Conservation (phyloP, 1,140 invertebrate genomes). For the Drosophila cardini region DNA sequence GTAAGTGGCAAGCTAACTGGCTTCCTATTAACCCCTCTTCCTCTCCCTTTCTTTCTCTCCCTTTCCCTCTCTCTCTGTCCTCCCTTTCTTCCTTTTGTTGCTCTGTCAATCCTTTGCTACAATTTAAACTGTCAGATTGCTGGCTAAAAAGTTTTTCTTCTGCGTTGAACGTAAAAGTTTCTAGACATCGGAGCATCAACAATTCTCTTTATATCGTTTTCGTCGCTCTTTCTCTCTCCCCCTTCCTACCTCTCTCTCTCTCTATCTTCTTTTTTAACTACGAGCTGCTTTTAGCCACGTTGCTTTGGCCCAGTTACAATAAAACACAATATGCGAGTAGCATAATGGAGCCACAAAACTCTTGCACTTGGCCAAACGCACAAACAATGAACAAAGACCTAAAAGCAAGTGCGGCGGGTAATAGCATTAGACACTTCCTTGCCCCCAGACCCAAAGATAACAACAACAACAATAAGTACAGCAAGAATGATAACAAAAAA, state of each 20-base stretch:
- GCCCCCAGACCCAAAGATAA: slow-evolving; percentile 36
- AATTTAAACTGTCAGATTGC: slow-evolving; percentile 29
- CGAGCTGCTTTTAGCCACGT: slow-evolving; percentile 12
- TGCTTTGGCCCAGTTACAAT: background rate
- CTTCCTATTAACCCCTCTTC: background rate
- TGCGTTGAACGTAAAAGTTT: slow-evolving; percentile 24
- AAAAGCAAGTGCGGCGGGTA: slow-evolving; percentile 36
- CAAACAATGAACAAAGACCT: slow-evolving; percentile 48
- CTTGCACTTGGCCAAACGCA: slow-evolving; percentile 23
- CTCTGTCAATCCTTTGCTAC: slow-evolving; percentile 4
- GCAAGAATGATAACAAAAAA: slow-evolving; percentile 40
- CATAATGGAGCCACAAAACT: slow-evolving; percentile 23
- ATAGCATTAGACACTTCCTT: slow-evolving; percentile 51
- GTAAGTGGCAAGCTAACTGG: slow-evolving; percentile 84
- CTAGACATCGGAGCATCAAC: slow-evolving; percentile 30
- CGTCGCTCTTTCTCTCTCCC: background rate
- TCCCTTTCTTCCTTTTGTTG: background rate
- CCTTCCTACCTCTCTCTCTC: no score
- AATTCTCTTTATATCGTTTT: slow-evolving; percentile 42
- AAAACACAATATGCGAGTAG: slow-evolving; percentile 6
- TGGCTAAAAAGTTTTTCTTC: slow-evolving; percentile 20
- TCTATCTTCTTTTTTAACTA: no score
- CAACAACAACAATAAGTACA: slow-evolving; percentile 30
- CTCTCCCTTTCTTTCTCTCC: background rate
- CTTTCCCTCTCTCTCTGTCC: background rate